Percentiles rank a stretch among this genome's conserved stretches.
Conservation (phyloP, 2,888 invertebrate genomes). For the Ophraella communa region DNA sequence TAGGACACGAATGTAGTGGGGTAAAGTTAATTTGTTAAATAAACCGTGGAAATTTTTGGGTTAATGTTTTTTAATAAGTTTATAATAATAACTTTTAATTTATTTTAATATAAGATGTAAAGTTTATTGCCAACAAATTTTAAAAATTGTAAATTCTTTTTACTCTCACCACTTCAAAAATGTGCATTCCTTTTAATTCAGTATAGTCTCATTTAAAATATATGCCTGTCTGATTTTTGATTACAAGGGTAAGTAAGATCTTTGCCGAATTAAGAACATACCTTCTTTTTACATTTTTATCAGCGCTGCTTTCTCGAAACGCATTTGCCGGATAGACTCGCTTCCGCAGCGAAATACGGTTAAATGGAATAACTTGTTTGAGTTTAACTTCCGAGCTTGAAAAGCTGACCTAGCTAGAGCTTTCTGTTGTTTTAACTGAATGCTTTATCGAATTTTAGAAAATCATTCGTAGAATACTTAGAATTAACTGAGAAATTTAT, state of each 20-base stretch:
- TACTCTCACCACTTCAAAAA: too few relatives aligned
- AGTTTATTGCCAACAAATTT: too few relatives aligned
- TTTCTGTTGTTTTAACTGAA: conserved; percentile 27
- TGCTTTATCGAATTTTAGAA: conserved; percentile 21
- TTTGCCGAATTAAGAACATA: neutral
- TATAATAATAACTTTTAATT: too few relatives aligned
- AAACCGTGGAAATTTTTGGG: too few relatives aligned
- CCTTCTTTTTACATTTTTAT: conserved; percentile 7
- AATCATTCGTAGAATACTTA: conserved; percentile 2
- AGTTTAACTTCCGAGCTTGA: conserved; percentile 28
- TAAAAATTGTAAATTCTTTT: too few relatives aligned
- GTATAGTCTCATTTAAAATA: too few relatives aligned
- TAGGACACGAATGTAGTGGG: too few relatives aligned
- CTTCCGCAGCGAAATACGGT: conserved; percentile 27
- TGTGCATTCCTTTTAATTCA: too few relatives aligned
- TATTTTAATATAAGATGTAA: too few relatives aligned
- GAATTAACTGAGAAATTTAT: neutral
- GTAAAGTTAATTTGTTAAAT: too few relatives aligned
- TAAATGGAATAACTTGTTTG: conserved; percentile 24
- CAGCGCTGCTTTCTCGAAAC: conserved; percentile 1
- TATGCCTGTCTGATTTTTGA: neutral
- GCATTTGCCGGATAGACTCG: neutral
- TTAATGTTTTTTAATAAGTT: too few relatives aligned
- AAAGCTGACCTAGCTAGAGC: conserved; percentile 25
- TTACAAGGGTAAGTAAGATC: neutral